Percentiles rank a stretch among this genome's conserved stretches.
phyloP scores from a whole-genome alignment of 35 echinoderm and acorn worm genomes.

The Lytechinus variegatus region DNA sequence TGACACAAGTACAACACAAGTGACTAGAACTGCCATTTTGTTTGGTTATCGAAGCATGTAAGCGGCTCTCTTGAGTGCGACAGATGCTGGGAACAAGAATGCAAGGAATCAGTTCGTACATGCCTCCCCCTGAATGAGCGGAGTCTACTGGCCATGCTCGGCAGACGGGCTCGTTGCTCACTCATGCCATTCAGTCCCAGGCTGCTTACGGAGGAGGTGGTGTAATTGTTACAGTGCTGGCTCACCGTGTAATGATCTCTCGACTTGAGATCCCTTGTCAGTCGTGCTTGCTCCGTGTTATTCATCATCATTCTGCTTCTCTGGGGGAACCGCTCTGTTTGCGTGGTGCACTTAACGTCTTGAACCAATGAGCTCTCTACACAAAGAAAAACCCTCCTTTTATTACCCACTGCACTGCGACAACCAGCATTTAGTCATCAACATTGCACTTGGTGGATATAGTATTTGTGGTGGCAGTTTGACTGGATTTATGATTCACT shows the following conservation, averaged over 20 bases:
- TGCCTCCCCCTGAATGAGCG: neutral
- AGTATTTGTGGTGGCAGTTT: neutral
- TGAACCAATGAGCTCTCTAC: neutral
- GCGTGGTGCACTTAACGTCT: neutral
- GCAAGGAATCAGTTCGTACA: neutral
- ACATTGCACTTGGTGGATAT: neutral
- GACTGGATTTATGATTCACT: neutral
- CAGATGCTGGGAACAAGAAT: neutral
- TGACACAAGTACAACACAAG: constrained; percentile 2
- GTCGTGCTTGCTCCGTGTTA: neutral
- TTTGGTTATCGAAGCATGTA: constrained; percentile 20
- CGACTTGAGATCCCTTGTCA: neutral
- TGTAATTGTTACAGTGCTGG: neutral
- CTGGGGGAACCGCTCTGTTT: neutral
- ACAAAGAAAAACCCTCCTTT: neutral
- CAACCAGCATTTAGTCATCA: neutral
- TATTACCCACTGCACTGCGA: neutral
- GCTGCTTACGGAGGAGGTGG: neutral
- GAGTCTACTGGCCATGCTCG: neutral
- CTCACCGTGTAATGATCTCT: neutral
- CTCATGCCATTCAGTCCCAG: neutral
- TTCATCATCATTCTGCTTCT: neutral
- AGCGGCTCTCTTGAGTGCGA: neutral
- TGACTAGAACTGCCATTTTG: constrained; percentile 1
- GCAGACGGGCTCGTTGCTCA: neutral